Base-by-base conservation (phyloP, 2,797 vertebrate species). In the Sandelia bainsii region DNA sequence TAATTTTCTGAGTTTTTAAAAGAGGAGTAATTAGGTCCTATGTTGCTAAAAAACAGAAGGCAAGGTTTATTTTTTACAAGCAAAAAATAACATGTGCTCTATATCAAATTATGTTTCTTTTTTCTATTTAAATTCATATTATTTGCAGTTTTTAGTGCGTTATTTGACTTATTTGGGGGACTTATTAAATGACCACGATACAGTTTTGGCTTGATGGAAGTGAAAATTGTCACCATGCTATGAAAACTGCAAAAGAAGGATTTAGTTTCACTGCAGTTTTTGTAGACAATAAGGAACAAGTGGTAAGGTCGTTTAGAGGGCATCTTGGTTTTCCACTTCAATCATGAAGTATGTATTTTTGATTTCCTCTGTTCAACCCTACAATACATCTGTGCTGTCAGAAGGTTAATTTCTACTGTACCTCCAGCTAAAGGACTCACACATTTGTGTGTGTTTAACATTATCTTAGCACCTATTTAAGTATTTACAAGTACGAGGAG, bases 271-370 rank as follows among this genome's bases (percentile, higher is more conserved):
- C 20, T 51, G 19, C 29, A 57, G 16, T 39, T 10, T 58, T 54
- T 51, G 10, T 23, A 11, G 6, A 70, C 4, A 5, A 14, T 32
- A 12, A 45, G n/a, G 11, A 59, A 42, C 16, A 56, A 19, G 22
- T 29, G 40, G 13, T 1, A 11, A 57, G 37, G 19, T 20, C 5
- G 45, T 14, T 19, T 25, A 12, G 17, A 53, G 25, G 12, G 4
- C 23, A 42, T 40, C 61, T 56, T 17, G 19, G 5, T 14, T 22
- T 42, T 20, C 3, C 10, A 3, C 39, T 16, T 51, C 5, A 71
- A 68, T 48, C 23, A 46, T 48, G n/a, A 73, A n/a, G 19, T 50
- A 29, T 62, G 25, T 5, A 40, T 11, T 44, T 65, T 42, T 46
- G 3, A n/a, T 34, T 69, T 69, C n/a, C 46, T 14, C 54, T 12